These are phyloP conservation scores for Monopterus albus DNA, from an alignment of 2,113 vertebrate species.

Conservation along the genomic window DNA sequence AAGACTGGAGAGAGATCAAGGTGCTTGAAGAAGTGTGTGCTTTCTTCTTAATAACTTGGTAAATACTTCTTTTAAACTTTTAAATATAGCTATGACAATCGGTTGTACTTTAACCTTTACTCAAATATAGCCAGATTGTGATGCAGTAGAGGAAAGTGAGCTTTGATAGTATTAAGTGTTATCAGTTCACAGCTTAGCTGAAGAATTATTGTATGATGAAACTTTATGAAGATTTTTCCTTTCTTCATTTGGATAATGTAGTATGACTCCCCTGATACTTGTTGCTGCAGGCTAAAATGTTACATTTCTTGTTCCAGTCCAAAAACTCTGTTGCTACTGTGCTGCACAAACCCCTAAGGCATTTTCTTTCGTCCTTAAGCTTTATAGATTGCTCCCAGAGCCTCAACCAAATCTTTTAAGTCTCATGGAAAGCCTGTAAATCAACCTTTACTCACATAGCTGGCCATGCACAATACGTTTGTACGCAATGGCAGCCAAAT, in stretches of 20 bases:
- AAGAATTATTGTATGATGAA: not conserved
- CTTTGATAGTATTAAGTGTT: not conserved
- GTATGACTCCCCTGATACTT: not conserved
- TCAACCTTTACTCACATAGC: not conserved
- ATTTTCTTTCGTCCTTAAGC: constrained; percentile 59
- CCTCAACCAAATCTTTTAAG: not conserved
- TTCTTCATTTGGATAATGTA: constrained; percentile 3
- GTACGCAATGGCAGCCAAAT: constrained; percentile 24
- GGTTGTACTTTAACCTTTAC: not conserved
- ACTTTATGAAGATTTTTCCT: not conserved
- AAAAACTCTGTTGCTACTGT: constrained; percentile 55
- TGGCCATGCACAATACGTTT: not conserved
- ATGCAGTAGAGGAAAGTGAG: not conserved
- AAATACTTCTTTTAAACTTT: constrained; percentile 52
- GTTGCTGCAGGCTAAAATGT: constrained; percentile 1
- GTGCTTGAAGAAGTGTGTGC: constrained; percentile 30
- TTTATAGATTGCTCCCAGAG: constrained; percentile 24
- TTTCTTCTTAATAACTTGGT: constrained; percentile 48
- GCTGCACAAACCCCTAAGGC: constrained; percentile 59
- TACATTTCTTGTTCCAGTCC: constrained; percentile 22
- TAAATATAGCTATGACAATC: not conserved
- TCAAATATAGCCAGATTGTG: not conserved
- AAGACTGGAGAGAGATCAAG: constrained; percentile 35
- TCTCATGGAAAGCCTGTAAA: not conserved
- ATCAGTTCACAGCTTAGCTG: not conserved